Evolutionary conservation across 1,140 invertebrate genomes (phyloP), one percentile per base, ranked within the genome.

Genomic region (Acromyrmex heyeri): DNA sequence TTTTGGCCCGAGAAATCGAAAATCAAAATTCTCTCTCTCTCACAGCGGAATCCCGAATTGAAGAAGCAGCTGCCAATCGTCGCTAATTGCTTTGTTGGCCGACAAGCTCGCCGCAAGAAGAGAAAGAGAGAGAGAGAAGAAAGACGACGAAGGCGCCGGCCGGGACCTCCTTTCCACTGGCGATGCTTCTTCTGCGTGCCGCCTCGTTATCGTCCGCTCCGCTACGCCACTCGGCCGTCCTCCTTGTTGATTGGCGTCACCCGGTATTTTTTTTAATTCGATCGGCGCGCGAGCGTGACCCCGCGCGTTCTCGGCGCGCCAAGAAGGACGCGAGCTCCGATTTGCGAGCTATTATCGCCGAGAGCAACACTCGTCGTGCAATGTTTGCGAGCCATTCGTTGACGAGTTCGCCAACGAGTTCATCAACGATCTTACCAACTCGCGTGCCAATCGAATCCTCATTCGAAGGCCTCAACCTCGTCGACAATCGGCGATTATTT

Each of bases 141-240:
- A 65, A 21, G n/a, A 69, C n/a, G 65, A 48, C 0, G 50, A 81
- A 86, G 78, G 79, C 89, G 87, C 88, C 90, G 85, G 75, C 50
- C 34, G 81, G 34, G 59, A 48, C 78, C 61, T 79, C 34, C 82
- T 83, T 87, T 77, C 57, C 75, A 59, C 87, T 78, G 65, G 38
- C 65, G 48, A 70, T 27, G 78, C 85, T 83, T 57, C 73, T 75
- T 77, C 72, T 70, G 73, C 62, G 57, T 38, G 18, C 18, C 8
- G 48, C 57, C 24, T 90, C 81, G 88, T 90, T 88, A 50, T 76
- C 77, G 73, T 82, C 57, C 14, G 48, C 50, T 76, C 10, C 21
- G 44, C 61, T 18, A 50, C 81, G 62, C 16, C 75, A 67, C 75
- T 73, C 78, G 34, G 62, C 57, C 59, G 81, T 70, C 48, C 77